phyloP scores from a whole-genome alignment of 2,888 invertebrate genomes.

The Athalia cordata region DNA sequence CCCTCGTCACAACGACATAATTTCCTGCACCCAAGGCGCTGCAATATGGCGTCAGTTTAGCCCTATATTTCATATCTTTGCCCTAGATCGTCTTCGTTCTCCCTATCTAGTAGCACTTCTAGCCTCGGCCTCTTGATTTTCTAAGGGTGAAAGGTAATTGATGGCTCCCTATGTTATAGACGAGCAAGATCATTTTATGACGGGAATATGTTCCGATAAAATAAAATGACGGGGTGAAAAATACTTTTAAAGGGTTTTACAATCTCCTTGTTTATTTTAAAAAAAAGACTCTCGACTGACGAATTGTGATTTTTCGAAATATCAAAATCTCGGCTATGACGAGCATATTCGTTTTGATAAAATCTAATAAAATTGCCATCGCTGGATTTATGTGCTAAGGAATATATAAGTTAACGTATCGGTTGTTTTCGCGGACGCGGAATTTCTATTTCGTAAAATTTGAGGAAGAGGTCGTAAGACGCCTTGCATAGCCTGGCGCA shows the following conservation, averaged over 20 bases:
- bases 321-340: too few relatives aligned
- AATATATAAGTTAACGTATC: too few relatives aligned
- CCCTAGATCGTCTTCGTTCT: constrained; percentile 30
- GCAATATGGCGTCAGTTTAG: constrained; percentile 24
- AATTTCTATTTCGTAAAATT: too few relatives aligned
- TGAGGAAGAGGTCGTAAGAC: too few relatives aligned
- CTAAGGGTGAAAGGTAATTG: constrained; percentile 44
- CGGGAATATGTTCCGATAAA: constrained; percentile 42
- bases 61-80: constrained; percentile 37
- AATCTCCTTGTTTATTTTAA: not conserved
- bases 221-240: constrained; percentile 33
- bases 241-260: constrained; percentile 17
- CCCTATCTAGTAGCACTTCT: constrained; percentile 16
- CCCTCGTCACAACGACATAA: not conserved
- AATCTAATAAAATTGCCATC: not conserved
- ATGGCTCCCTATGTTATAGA: constrained; percentile 28
- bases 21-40: constrained; percentile 1
- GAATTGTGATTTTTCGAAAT: too few relatives aligned
- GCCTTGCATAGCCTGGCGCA: too few relatives aligned
- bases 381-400: not conserved
- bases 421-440: too few relatives aligned
- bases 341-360: not conserved
- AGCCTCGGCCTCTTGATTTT: constrained; percentile 15
- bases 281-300: not conserved
- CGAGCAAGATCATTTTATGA: constrained; percentile 38